phyloP scores from a whole-genome alignment of 2,797 vertebrate genomes.

The Morus bassanus region DNA sequence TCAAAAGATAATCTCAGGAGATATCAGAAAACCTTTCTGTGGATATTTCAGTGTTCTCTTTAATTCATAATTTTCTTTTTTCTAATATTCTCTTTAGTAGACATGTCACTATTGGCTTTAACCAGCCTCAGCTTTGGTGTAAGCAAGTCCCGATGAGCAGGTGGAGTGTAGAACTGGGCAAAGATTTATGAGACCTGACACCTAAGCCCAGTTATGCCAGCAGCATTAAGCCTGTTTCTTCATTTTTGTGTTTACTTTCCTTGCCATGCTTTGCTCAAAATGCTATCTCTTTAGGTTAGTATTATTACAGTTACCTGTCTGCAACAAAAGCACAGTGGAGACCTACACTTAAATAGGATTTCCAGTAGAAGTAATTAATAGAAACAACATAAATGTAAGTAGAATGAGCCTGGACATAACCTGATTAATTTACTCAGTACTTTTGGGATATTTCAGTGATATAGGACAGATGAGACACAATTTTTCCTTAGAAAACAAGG shows the following conservation, averaged over 20 bases:
- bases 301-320: not conserved
- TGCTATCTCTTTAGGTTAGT: not conserved
- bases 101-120: not conserved
- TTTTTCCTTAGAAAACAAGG: not conserved
- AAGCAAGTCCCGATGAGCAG: not conserved
- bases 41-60: not conserved
- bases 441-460: not conserved
- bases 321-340: not conserved
- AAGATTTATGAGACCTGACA: not conserved
- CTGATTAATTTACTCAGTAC: not conserved
- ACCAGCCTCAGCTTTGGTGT: not conserved
- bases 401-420: not conserved
- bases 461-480: not conserved
- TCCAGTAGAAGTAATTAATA: not conserved
- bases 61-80: not conserved
- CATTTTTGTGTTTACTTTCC: not conserved
- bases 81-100: not conserved
- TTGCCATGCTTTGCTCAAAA: not conserved
- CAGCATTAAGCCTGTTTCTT: not conserved
- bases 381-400: not conserved
- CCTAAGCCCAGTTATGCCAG: not conserved
- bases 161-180: not conserved
- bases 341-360: not conserved
- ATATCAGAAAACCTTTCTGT: not conserved
- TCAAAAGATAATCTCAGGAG: not conserved